phyloP scores from a whole-genome alignment of 1,140 invertebrate genomes.

The Oryzaephilus surinamensis region DNA sequence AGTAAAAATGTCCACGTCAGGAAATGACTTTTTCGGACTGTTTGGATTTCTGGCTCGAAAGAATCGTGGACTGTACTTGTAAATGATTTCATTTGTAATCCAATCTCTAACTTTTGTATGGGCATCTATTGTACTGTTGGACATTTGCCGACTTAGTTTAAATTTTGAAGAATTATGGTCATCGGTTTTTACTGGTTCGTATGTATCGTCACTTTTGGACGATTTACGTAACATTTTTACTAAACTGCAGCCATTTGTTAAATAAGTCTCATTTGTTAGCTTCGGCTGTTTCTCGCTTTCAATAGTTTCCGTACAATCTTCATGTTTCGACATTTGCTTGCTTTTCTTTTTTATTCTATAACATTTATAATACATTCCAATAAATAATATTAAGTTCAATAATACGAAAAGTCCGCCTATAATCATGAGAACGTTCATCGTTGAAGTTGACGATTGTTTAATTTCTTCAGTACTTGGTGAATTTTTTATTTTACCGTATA shows the following conservation, averaged over 20 bases:
- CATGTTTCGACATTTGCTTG: slow-evolving; percentile 8
- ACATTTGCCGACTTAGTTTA: slow-evolving; percentile 57
- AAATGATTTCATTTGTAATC: slow-evolving; percentile 66
- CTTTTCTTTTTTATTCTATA: no score
- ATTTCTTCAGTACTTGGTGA: no score
- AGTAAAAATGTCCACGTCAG: slow-evolving; percentile 9
- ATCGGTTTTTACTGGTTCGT: slow-evolving; percentile 43
- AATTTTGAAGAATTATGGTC: slow-evolving; percentile 53
- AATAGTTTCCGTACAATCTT: slow-evolving; percentile 5
- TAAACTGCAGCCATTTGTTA: slow-evolving; percentile 39
- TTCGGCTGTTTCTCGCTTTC: neutral
- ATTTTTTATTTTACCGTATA: slow-evolving; percentile 3
- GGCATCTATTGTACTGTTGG: slow-evolving; percentile 68
- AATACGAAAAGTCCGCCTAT: no score
- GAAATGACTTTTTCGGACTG: neutral
- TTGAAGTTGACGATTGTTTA: no score
- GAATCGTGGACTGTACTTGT: slow-evolving; percentile 57
- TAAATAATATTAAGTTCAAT: no score
- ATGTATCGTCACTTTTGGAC: slow-evolving; percentile 43
- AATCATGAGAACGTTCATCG: no score
- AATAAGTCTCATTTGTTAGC: slow-evolving; percentile 8
- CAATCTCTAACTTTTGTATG: slow-evolving; percentile 76
- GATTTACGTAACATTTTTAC: slow-evolving; percentile 45
- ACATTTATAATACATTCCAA: no score
- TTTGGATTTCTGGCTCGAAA: slow-evolving; percentile 36